phyloP scores from a whole-genome alignment of 1,140 invertebrate genomes.

The Linepithema humile region DNA sequence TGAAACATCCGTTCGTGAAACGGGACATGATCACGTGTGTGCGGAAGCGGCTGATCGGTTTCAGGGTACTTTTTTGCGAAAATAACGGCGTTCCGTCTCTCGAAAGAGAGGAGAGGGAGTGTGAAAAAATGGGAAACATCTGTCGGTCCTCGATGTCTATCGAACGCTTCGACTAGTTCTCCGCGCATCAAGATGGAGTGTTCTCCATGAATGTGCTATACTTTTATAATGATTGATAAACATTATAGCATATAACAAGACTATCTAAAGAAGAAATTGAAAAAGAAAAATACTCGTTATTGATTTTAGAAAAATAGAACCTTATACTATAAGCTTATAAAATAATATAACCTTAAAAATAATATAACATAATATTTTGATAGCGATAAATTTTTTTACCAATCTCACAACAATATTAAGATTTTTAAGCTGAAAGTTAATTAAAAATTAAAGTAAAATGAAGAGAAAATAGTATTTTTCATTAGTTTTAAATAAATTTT shows the following conservation, averaged over 20 bases:
- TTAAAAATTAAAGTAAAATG: no score
- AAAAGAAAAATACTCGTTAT: background rate
- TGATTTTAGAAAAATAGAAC: no score
- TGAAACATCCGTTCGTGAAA: slow-evolving; percentile 54
- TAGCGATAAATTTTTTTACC: no score
- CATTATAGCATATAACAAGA: slow-evolving; percentile 4
- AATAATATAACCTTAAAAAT: no score
- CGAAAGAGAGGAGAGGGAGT: slow-evolving; percentile 63
- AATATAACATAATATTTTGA: no score
- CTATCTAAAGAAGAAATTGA: background rate
- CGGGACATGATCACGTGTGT: slow-evolving; percentile 51
- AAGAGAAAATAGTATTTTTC: no score
- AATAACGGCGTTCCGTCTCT: slow-evolving; percentile 77
- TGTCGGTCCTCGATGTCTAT: slow-evolving; percentile 81
- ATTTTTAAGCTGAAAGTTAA: no score
- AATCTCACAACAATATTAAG: no score
- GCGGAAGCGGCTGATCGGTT: slow-evolving; percentile 72
- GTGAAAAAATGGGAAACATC: slow-evolving; percentile 81
- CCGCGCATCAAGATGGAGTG: slow-evolving; percentile 11
- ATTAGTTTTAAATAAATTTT: no score
- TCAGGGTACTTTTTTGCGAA: slow-evolving; percentile 79
- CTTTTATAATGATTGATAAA: slow-evolving; percentile 1
- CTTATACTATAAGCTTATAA: no score
- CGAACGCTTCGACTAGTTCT: slow-evolving; percentile 74
- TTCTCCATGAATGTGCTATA: background rate